Conservation (phyloP, 2,888 invertebrate species). For the Ophion costatus region DNA sequence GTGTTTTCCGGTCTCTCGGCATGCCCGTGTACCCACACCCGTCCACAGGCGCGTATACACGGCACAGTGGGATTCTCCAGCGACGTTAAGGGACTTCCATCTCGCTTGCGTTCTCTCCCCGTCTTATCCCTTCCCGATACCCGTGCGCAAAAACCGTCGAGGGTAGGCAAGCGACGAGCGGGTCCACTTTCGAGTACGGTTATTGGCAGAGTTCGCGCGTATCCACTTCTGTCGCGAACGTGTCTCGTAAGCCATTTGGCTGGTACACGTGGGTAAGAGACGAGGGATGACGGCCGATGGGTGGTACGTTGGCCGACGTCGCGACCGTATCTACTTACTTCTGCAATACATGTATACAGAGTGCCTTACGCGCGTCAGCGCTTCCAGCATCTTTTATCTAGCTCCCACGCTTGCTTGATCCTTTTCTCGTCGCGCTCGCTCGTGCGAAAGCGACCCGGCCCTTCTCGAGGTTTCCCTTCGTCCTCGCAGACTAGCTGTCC, state of each 20-base stretch:
- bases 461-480: slow-evolving; percentile 66
- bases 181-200: slow-evolving; percentile 1
- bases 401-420: slow-evolving; percentile 50
- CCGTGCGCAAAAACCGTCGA: background rate
- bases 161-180: background rate
- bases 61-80: slow-evolving; percentile 35
- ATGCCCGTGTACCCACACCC: background rate
- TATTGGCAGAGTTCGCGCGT: slow-evolving; percentile 31
- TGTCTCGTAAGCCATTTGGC: slow-evolving; percentile 22
- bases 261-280: background rate
- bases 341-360: slow-evolving; percentile 16
- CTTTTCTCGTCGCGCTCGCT: slow-evolving; percentile 39
- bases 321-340: slow-evolving; percentile 5
- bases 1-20: slow-evolving; percentile 35
- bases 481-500: slow-evolving; percentile 60
- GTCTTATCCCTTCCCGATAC: slow-evolving; percentile 45
- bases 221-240: slow-evolving; percentile 27
- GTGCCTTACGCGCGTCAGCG: slow-evolving; percentile 46
- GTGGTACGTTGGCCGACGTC: slow-evolving; percentile 13
- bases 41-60: slow-evolving; percentile 2
- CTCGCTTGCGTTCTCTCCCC: slow-evolving; percentile 48
- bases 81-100: slow-evolving; percentile 43
- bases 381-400: slow-evolving; percentile 45
- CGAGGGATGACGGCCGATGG: slow-evolving; percentile 15
- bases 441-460: slow-evolving; percentile 12